Evolutionary conservation across 2,888 invertebrate species (phyloP).

Genomic region (Lucinisca nassula): DNA sequence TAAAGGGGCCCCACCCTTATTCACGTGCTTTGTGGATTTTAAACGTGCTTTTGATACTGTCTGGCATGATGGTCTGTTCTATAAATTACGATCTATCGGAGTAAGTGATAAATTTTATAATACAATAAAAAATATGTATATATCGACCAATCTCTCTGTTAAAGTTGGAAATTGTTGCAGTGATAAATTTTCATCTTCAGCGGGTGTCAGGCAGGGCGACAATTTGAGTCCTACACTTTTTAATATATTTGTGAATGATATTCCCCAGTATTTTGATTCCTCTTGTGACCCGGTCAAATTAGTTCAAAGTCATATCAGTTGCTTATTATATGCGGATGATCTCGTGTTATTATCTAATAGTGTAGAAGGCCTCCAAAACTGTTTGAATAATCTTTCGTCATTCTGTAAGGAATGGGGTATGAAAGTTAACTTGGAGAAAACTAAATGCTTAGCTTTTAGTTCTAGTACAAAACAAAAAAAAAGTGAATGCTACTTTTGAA

Average conservation of each 20-base stretch:
- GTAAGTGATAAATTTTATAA: not conserved
- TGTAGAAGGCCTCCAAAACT: slow-evolving; percentile 1
- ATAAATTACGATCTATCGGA: not conserved
- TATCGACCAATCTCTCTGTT: not conserved
- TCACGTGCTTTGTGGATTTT: no score
- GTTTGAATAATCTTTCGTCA: not conserved
- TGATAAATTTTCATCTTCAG: not conserved
- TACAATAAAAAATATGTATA: not conserved
- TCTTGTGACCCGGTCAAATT: not conserved
- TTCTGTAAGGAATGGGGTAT: not conserved
- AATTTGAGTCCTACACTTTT: slow-evolving; percentile 20
- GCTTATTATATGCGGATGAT: slow-evolving; percentile 25
- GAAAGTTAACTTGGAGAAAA: not conserved
- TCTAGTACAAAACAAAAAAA: no score
- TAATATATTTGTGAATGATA: slow-evolving; percentile 15
- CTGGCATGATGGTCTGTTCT: not conserved
- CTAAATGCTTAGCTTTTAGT: no score
- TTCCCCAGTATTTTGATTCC: not conserved
- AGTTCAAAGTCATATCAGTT: not conserved
- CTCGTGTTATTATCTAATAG: not conserved
- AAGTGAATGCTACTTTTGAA: not conserved
- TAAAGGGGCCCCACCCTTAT: no score
- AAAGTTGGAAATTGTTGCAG: not conserved
- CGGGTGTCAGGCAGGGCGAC: slow-evolving; percentile 18
- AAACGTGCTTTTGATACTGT: no score